Evolutionary conservation across 2,113 vertebrate genomes (phyloP).

Genomic region (Nycticryphes semicollaris): DNA sequence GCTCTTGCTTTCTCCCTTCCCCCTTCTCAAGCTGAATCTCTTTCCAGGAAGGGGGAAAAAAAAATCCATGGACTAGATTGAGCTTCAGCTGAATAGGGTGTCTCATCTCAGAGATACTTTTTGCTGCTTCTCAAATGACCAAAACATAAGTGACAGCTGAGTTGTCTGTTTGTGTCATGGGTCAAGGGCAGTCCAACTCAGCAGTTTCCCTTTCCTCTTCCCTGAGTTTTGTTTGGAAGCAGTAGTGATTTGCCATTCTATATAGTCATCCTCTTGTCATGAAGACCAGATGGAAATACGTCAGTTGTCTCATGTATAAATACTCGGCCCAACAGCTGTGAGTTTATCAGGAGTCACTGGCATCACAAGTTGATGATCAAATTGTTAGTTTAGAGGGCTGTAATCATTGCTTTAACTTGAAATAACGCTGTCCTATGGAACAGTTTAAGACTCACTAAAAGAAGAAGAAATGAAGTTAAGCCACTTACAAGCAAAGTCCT

Average conservation of each 20-base stretch:
- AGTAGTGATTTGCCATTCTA: conserved; percentile 14
- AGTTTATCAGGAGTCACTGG: background rate
- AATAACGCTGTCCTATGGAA: background rate
- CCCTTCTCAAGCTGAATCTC: background rate
- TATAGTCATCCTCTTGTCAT: conserved; percentile 27
- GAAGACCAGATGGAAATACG: conserved; percentile 33
- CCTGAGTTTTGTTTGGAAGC: conserved; percentile 48
- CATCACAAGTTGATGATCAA: conserved; percentile 9
- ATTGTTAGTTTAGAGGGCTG: background rate
- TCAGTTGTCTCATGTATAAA: conserved; percentile 54
- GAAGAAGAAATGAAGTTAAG: background rate
- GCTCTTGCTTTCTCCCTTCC: background rate
- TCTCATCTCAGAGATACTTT: conserved; percentile 48
- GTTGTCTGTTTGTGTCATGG: conserved; percentile 31
- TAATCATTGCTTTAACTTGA: background rate
- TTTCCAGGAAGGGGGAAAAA: conserved; percentile 23
- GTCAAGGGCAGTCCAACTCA: conserved; percentile 51
- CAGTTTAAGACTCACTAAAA: background rate
- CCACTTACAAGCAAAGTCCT: background rate
- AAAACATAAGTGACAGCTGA: conserved; percentile 49
- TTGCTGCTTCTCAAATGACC: conserved; percentile 44
- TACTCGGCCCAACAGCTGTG: conserved; percentile 38
- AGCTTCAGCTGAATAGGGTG: conserved; percentile 36
- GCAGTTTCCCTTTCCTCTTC: conserved; percentile 60
- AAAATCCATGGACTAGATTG: background rate